Evolutionary conservation across 2,888 invertebrate species (phyloP), one percentile per base, ranked within the genome.

Genomic region (Drosophila emarginata): DNA sequence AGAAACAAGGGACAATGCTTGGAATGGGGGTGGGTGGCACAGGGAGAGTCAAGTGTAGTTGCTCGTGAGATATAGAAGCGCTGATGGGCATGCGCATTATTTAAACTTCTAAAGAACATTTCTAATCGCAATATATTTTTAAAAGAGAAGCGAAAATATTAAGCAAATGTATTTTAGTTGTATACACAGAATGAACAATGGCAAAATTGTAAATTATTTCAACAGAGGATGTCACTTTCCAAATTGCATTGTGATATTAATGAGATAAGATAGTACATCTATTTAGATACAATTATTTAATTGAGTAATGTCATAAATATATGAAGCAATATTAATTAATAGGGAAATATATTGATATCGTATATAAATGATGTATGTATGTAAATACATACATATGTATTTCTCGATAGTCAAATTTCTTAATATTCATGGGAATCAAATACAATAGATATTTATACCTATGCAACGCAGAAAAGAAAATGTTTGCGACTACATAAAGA

Each of bases 71-170:
- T 9, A 11, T 32, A 2, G 11, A 36, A 36, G 36, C 12, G 32
- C 18, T 36, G 54, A 54, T 39, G 51, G 57, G 71, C 71, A 56
- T 71, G 68, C 68, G 57, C 71, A 57, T 3, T 62, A 50, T 6
- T 15, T 26, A 26, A 14, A 58, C 21, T 18, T 12, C 12, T 26
- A 28, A 15, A 39, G n/a, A 26, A 58, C 39, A 21, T n/a, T 45
- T 45, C 6, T 12, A 45, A 1, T 6, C 3, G 6, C 2, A 23
- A 39, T 5, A 57, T 39, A 21, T 26, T 23, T 50, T 7, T 4
- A 50, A 1, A 2, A 32, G 11, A 12, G 11, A 9, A n/a, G 0
- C 4, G 2, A 45, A 45, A 18, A 45, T 21, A 15, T 9, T 18
- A 36, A 36, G 18, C 12, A 32, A 54, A 36, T 32, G 4, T 4